Conservation (phyloP, 2,113 vertebrate species). For the Mustelus asterias region DNA sequence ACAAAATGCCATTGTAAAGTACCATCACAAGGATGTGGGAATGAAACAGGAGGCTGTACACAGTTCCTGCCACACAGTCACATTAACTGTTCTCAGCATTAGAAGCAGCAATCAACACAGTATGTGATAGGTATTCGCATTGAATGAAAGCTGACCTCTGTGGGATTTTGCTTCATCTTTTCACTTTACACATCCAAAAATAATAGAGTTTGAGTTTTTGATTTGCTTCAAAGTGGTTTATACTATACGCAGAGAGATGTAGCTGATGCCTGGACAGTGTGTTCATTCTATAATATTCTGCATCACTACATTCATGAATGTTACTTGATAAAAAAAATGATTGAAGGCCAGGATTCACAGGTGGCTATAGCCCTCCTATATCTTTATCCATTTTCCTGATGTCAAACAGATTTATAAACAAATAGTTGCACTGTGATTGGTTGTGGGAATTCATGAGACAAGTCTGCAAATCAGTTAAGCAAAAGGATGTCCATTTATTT, state of each 20-base stretch:
- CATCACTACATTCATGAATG: not conserved
- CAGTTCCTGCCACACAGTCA: not conserved
- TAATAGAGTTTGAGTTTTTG: slow-evolving; percentile 13
- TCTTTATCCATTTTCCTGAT: not conserved
- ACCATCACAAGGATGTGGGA: not conserved
- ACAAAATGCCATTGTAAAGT: not conserved
- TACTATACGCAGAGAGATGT: not conserved
- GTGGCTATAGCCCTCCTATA: too few species aligned
- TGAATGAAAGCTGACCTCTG: not conserved
- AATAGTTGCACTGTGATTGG: not conserved
- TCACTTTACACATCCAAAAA: not conserved
- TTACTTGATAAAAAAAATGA: slow-evolving; percentile 11
- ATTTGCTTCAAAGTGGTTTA: not conserved
- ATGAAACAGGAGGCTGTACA: not conserved
- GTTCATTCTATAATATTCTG: not conserved
- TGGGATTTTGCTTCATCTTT: not conserved
- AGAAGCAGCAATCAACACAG: not conserved
- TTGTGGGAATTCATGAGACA: not conserved
- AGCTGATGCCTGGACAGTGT: not conserved
- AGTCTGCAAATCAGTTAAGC: not conserved
- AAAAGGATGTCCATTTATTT: not conserved
- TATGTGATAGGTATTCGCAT: not conserved
- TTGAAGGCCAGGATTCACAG: not conserved
- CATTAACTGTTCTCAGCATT: not conserved
- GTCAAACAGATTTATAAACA: not conserved